phyloP scores from a whole-genome alignment of 2,113 vertebrate genomes.

The Oncorhynchus tshawytscha region DNA sequence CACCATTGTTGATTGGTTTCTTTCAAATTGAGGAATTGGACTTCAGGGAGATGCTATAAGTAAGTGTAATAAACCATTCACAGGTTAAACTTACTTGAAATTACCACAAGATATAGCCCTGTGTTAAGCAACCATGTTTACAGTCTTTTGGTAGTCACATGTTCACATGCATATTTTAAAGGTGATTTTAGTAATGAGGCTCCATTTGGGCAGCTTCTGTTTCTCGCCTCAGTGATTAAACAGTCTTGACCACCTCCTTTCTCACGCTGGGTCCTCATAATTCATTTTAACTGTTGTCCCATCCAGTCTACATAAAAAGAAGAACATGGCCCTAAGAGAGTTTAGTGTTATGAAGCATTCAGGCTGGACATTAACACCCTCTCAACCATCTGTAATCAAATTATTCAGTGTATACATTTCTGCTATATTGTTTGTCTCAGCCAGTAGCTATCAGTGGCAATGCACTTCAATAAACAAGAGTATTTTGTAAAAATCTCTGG shows the following conservation, averaged over 20 bases:
- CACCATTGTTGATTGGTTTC: neutral
- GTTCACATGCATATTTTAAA: no score
- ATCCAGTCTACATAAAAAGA: slow-evolving; percentile 14
- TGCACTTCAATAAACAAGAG: neutral
- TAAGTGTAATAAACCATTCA: no score
- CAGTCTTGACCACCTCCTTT: neutral
- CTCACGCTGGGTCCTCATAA: neutral
- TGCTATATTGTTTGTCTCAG: neutral
- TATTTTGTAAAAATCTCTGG: neutral
- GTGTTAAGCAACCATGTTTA: neutral
- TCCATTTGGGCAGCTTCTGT: neutral
- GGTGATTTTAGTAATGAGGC: no score
- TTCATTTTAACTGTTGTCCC: slow-evolving; percentile 25
- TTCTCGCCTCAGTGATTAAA: neutral
- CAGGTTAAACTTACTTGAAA: no score
- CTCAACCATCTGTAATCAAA: neutral
- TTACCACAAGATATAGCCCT: neutral
- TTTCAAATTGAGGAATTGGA: neutral
- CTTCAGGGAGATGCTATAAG: neutral
- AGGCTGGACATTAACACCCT: neutral
- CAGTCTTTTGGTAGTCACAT: no score
- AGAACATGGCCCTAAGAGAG: neutral
- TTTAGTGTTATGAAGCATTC: neutral
- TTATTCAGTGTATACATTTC: neutral
- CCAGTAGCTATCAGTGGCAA: neutral